Conservation (phyloP, 1,140 invertebrate genomes). For the Apis laboriosa region DNA sequence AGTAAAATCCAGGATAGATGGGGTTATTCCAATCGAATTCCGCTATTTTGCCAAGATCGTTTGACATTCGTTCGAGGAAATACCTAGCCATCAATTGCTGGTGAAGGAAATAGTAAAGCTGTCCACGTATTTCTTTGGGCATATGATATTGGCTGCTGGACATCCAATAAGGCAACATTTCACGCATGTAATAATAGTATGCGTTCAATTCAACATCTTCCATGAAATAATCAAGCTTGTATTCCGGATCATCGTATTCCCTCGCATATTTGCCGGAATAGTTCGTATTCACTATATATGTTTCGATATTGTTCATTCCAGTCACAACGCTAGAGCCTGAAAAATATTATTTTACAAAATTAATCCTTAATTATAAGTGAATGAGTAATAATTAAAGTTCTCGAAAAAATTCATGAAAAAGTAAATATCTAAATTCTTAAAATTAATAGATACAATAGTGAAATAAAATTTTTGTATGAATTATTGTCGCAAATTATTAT, state of each 20-base stretch:
- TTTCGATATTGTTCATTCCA: slow-evolving; percentile 64
- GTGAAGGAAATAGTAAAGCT: slow-evolving; percentile 83
- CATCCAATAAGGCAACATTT: slow-evolving; percentile 85
- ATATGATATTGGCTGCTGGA: slow-evolving; percentile 81
- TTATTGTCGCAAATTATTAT: too few relatives aligned
- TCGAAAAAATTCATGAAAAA: too few relatives aligned
- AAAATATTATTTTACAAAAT: too few relatives aligned
- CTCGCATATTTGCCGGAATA: slow-evolving; percentile 69
- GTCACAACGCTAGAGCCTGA: slow-evolving; percentile 11
- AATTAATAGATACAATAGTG: too few relatives aligned
- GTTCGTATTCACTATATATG: slow-evolving; percentile 74
- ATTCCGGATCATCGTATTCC: slow-evolving; percentile 80
- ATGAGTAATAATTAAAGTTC: too few relatives aligned
- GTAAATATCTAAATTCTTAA: too few relatives aligned
- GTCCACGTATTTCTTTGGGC: slow-evolving; percentile 82
- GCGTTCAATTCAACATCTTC: slow-evolving; percentile 87
- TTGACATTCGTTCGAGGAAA: slow-evolving; percentile 85
- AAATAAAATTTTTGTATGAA: too few relatives aligned
- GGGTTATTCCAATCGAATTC: slow-evolving; percentile 82
- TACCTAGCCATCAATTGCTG: slow-evolving; percentile 85
- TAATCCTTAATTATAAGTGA: too few relatives aligned
- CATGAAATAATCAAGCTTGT: slow-evolving; percentile 86
- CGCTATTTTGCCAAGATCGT: slow-evolving; percentile 83
- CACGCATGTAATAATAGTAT: slow-evolving; percentile 87
- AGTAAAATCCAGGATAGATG: slow-evolving; percentile 84